Base-by-base conservation (phyloP, 2,797 vertebrate genomes). In the Carcharodon carcharias region DNA sequence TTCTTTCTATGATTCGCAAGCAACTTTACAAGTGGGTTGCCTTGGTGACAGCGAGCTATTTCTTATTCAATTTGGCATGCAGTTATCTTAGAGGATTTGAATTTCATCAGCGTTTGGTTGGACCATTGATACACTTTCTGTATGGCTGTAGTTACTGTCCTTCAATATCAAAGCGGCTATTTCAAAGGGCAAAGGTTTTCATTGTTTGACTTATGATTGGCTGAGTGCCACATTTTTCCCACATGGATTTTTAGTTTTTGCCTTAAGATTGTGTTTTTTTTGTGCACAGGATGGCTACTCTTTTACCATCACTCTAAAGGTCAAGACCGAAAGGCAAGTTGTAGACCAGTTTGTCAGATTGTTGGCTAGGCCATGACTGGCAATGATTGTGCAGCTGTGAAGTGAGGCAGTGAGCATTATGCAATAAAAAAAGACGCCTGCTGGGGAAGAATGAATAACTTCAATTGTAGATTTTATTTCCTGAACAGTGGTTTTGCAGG, bases 31-130 rank as follows among this genome's bases (percentile, higher is more conserved):
- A 71, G 45, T 95, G 14, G 26, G 93, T 95, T 95, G 67, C 94
- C 31, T n/a, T 77, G 94, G 94, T 77, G 16, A 95, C 54, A 26
- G 50, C 31, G 69, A 95, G 54, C 45, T n/a, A n/a, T 61, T 92
- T 95, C 50, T 35, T 31, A 31, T 95, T 95, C 45, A 95, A 35
- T 73, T 77, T 77, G 69, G 26, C 16, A 54, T 95, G 69, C 45
- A 77, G 67, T 95, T n/a, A 93, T 65, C n/a, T 67, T 93, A 7
- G 91, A 54, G 94, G 7, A 56, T 95, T 95, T 95, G 69, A 95
- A 95, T 95, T 73, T 95, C 50, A 31, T 95, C 91, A 12, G 63
- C 9, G 21, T 40, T 45, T 63, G 61, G 91, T 67, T 56, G 50
- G 67, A 56, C 67, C 50, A 14, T 69, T 35, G 28, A 35, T 56